A percentile compares a stretch with the other conserved stretches of the same genome.
Conservation (phyloP, 2,797 vertebrate genomes). For the Trichosurus vulpecula region DNA sequence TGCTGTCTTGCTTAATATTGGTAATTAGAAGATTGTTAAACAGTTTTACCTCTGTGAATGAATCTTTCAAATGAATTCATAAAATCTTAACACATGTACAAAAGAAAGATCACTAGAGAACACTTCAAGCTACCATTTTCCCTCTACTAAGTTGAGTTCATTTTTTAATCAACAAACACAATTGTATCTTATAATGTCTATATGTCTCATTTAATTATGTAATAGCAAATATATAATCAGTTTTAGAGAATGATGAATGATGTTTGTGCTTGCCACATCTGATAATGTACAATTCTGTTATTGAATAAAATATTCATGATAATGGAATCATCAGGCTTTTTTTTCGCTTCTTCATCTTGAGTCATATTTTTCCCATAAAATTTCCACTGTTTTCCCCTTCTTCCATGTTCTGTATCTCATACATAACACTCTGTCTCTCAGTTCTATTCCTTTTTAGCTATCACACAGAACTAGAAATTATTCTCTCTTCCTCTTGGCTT, state of each 20-base stretch:
- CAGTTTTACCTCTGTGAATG: not conserved
- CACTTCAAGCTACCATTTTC: not conserved
- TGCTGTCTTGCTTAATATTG: not conserved
- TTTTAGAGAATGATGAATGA: not conserved
- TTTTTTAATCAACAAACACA: not conserved
- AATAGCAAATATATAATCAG: not conserved
- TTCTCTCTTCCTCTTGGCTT: not conserved
- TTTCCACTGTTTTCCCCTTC: not conserved
- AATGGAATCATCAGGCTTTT: not conserved
- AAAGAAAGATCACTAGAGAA: not conserved
- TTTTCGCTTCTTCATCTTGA: not conserved
- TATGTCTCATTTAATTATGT: not conserved
- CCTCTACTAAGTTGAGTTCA: not conserved
- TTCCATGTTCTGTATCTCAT: not conserved
- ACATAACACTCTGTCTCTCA: not conserved
- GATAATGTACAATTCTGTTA: not conserved
- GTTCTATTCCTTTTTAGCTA: not conserved
- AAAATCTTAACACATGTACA: not conserved
- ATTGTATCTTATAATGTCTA: not conserved
- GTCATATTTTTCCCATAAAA: not conserved
- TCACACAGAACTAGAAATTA: not conserved
- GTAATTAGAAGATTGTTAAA: not conserved
- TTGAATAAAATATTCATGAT: not conserved
- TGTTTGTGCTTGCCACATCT: not conserved
- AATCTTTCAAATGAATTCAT: not conserved